Base-by-base conservation (phyloP, 2,888 invertebrate genomes). In the Melanophora roralis region DNA sequence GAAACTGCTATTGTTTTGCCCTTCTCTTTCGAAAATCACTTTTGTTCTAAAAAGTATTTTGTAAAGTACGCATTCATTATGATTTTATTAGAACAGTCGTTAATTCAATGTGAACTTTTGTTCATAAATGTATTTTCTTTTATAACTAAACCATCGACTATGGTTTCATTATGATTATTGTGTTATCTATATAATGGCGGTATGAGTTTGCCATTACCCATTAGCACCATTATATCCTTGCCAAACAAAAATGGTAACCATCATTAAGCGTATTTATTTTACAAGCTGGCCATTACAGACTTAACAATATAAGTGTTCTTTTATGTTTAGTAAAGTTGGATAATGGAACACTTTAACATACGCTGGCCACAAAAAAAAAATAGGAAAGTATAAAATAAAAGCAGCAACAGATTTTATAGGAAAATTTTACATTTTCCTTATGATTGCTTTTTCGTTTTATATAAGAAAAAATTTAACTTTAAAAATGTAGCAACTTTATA, bases 241-340 rank as follows among this genome's bases (percentile, higher is more conserved):
- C 9, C 16, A 38, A 69, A 47, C 14, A 34, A 36, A 47, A 16
- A 16, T 51, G 32, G 21, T 40, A 49, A 49, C 38, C 59, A 40
- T 23, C 67, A 78, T 73, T 68, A 78, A 73, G 64, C 55, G 55
- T 62, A 68, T 62, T 57, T n/a, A n/a, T n/a, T n/a, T n/a, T 55
- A 53, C 32, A n/a, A 62, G 55, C 67, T 78, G 67, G 62, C 51
- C 67, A 73, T 78, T 78, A 78, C 62, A 62, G 62, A 55, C 55
- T 68, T 67, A 68, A 62, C 55, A 73, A 68, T 57, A 73, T 73
- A 40, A 16, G 60, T 34, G 21, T 78, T 72, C 57, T 40, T 27
- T 27, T 27, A 6, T 27, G 51, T 51, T 19, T 32, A 27, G 9
- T 57, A 34, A 34, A 8, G 14, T 40, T 14, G 8, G 34, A 27